A percentile compares a stretch with the other conserved stretches of the same genome.
phyloP scores from a whole-genome alignment of 2,113 vertebrate species.

The Bungarus multicinctus region DNA sequence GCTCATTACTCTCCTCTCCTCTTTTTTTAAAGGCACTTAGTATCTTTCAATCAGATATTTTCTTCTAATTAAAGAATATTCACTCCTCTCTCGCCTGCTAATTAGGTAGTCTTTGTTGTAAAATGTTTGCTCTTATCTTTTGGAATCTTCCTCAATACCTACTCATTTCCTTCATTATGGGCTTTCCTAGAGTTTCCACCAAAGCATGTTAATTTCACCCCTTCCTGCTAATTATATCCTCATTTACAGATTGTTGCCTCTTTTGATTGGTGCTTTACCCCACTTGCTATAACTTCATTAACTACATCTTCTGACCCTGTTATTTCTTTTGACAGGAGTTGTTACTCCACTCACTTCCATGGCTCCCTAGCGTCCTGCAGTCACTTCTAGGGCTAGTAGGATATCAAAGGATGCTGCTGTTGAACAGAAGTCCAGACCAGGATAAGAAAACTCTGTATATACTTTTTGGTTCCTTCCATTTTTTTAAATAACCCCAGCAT shows the following conservation, averaged over 20 bases:
- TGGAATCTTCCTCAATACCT: constrained; percentile 77
- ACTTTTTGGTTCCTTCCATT: neutral
- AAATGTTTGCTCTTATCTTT: constrained; percentile 83
- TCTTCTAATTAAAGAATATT: constrained; percentile 74
- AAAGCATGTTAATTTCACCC: constrained; percentile 75
- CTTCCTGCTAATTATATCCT: constrained; percentile 84
- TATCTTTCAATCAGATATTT: constrained; percentile 71
- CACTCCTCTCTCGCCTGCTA: constrained; percentile 69
- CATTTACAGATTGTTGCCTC: constrained; percentile 80
- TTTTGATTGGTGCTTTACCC: constrained; percentile 77
- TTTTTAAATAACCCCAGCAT: neutral
- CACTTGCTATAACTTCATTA: constrained; percentile 87
- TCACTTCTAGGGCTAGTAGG: constrained; percentile 72
- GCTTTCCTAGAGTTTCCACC: constrained; percentile 73
- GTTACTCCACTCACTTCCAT: constrained; percentile 72
- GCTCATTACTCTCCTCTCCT: constrained; percentile 42
- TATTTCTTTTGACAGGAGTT: constrained; percentile 83
- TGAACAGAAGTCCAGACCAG: neutral
- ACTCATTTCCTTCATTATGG: constrained; percentile 76
- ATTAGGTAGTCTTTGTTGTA: constrained; percentile 82
- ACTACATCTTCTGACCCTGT: constrained; percentile 81
- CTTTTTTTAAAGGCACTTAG: constrained; percentile 40
- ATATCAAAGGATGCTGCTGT: constrained; percentile 60
- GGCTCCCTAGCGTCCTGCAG: constrained; percentile 71
- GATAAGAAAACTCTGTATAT: neutral